Evolutionary conservation across 2,113 vertebrate species (phyloP).

Genomic region (Lagopus muta): DNA sequence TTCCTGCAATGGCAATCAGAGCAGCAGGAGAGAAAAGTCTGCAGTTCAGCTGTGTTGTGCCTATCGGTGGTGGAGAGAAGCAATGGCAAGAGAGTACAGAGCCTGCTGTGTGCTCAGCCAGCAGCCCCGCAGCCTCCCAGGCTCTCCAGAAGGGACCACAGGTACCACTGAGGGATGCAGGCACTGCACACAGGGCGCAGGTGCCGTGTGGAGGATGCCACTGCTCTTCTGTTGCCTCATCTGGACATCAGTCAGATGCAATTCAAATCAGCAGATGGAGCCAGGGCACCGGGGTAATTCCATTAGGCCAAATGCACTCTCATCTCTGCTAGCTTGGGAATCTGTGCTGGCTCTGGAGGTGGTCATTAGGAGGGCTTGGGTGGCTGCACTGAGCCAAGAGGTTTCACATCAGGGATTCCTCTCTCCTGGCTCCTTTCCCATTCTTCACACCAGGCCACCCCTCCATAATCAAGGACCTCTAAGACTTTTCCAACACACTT

Average conservation of each 20-base stretch:
- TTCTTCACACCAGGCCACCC: constrained; percentile 6
- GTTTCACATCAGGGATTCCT: background rate
- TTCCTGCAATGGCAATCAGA: rapidly evolving
- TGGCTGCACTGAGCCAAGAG: background rate
- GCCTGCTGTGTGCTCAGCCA: background rate
- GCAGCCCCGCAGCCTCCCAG: background rate
- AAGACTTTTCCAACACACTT: constrained; percentile 43
- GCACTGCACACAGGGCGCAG: rapidly evolving
- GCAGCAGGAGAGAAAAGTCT: background rate
- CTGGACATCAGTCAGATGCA: background rate
- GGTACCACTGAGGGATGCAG: rapidly evolving
- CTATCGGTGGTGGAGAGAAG: background rate
- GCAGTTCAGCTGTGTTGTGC: background rate
- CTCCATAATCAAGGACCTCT: background rate
- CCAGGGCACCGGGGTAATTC: background rate
- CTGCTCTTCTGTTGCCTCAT: rapidly evolving
- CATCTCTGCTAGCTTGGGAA: background rate
- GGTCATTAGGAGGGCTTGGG: background rate
- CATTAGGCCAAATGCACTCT: background rate
- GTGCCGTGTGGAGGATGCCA: background rate
- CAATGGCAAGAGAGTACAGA: rapidly evolving
- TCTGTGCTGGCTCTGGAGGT: background rate
- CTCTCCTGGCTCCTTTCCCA: constrained; percentile 7
- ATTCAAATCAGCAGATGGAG: background rate
- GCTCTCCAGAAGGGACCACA: background rate